phyloP scores from a whole-genome alignment of 2,113 vertebrate species.

The Alaudala cheleensis region DNA sequence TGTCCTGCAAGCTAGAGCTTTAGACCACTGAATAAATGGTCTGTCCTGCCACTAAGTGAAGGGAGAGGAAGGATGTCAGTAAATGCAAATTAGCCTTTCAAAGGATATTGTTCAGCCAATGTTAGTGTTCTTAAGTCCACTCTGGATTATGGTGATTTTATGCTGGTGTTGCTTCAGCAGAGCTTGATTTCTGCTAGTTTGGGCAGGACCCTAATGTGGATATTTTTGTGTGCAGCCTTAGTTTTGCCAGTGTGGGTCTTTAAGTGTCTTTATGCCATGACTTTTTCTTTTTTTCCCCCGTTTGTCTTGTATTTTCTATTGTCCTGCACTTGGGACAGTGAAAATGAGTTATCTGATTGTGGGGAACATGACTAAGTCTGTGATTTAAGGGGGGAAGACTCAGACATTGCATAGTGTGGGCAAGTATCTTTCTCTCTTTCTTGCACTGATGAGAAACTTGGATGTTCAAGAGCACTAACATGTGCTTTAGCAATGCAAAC shows the following conservation, averaged over 20 bases:
- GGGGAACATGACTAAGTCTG: not conserved
- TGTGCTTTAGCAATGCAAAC: not conserved
- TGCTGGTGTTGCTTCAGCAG: not conserved
- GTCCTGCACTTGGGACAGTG: not conserved
- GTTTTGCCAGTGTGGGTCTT: not conserved
- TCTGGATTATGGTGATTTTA: not conserved
- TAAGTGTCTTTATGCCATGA: not conserved
- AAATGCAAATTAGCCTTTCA: not conserved
- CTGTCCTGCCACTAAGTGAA: not conserved
- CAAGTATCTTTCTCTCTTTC: not conserved
- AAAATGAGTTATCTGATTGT: not conserved
- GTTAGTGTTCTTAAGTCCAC: not conserved
- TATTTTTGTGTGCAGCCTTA: not conserved
- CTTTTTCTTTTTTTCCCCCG: too few species aligned
- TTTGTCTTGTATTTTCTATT: not conserved
- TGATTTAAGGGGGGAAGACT: not conserved
- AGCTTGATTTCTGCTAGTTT: not conserved
- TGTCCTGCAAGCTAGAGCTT: not conserved
- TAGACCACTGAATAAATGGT: not conserved
- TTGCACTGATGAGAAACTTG: not conserved
- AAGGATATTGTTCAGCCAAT: not conserved
- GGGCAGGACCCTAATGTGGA: not conserved
- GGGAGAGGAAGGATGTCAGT: not conserved
- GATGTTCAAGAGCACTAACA: not conserved
- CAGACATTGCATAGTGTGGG: not conserved